Percentiles rank a stretch among this genome's conserved stretches.
Conservation (phyloP, 1,140 invertebrate genomes). For the Pseudomyrmex sp. region DNA sequence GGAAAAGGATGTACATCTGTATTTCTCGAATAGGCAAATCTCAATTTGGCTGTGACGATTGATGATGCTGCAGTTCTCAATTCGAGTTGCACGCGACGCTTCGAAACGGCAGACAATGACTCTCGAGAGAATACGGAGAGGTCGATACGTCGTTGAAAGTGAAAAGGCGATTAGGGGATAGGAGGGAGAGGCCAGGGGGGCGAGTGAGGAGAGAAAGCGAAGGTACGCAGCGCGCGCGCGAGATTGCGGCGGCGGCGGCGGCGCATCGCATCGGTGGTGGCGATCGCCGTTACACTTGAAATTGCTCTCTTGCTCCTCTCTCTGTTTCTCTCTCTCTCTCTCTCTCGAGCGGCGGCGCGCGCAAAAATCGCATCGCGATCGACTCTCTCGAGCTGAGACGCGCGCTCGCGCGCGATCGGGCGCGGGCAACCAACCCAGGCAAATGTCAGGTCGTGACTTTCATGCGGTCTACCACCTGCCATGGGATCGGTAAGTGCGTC, state of each 20-base stretch:
- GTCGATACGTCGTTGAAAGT: slow-evolving; percentile 64
- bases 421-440: slow-evolving; percentile 75
- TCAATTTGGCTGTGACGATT: no score
- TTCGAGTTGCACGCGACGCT: slow-evolving; percentile 34
- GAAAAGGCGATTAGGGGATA: slow-evolving; percentile 69
- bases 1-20: no score
- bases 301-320: slow-evolving; percentile 67
- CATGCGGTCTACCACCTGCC: slow-evolving; percentile 83
- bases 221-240: slow-evolving; percentile 61
- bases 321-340: slow-evolving; percentile 9
- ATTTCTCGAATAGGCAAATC: no score
- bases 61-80: not conserved
- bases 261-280: slow-evolving; percentile 53
- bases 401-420: slow-evolving; percentile 72
- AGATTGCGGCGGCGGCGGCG: slow-evolving; percentile 32
- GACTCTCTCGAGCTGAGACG: slow-evolving; percentile 69
- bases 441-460: slow-evolving; percentile 84
- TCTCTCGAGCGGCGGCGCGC: slow-evolving; percentile 36
- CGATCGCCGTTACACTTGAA: slow-evolving; percentile 73
- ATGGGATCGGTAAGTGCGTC: slow-evolving; percentile 82
- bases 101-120: slow-evolving; percentile 6
- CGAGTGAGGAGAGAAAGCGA: slow-evolving; percentile 63
- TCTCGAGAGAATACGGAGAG: slow-evolving; percentile 54
- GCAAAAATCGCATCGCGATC: slow-evolving; percentile 80
- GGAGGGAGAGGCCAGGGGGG: slow-evolving; percentile 33